Conservation (phyloP, 2,113 vertebrate species). For the Aplodontia rufa region DNA sequence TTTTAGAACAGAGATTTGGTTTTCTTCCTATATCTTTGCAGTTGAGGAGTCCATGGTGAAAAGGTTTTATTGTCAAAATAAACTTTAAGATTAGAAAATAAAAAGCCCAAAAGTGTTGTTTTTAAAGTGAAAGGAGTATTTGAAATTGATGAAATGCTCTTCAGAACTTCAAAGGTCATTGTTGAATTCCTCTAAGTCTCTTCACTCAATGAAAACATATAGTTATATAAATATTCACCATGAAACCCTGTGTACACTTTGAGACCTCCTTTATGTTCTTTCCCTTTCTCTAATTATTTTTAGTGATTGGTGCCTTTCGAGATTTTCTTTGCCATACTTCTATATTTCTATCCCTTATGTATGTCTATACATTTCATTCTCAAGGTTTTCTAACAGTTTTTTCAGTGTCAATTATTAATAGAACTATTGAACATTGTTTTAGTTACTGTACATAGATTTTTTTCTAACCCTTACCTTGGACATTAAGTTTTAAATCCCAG, state of each 20-base stretch:
- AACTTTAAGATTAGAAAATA: slow-evolving; percentile 57
- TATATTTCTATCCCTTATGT: not conserved
- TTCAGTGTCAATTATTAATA: not conserved
- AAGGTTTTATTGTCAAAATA: slow-evolving; percentile 52
- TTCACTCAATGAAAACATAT: not conserved
- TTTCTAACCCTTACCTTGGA: not conserved
- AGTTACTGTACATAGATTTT: not conserved
- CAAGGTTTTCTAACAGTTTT: not conserved
- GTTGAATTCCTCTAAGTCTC: slow-evolving; percentile 18
- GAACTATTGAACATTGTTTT: not conserved
- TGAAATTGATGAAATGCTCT: slow-evolving; percentile 6
- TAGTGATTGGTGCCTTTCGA: not conserved
- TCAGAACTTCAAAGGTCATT: slow-evolving; percentile 32
- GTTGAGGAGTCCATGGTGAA: slow-evolving; percentile 5
- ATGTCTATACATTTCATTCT: not conserved
- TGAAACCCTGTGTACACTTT: not conserved
- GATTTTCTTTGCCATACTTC: not conserved
- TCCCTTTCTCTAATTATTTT: not conserved
- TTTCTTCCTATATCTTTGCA: not conserved
- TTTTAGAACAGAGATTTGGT: not conserved
- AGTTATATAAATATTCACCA: not conserved
- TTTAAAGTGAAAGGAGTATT: slow-evolving; percentile 12
- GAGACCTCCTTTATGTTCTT: not conserved
- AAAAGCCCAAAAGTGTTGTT: not conserved
- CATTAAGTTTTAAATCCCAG: not conserved